phyloP scores from a whole-genome alignment of 2,888 invertebrate species.

The Lycocerus yunnanus region DNA sequence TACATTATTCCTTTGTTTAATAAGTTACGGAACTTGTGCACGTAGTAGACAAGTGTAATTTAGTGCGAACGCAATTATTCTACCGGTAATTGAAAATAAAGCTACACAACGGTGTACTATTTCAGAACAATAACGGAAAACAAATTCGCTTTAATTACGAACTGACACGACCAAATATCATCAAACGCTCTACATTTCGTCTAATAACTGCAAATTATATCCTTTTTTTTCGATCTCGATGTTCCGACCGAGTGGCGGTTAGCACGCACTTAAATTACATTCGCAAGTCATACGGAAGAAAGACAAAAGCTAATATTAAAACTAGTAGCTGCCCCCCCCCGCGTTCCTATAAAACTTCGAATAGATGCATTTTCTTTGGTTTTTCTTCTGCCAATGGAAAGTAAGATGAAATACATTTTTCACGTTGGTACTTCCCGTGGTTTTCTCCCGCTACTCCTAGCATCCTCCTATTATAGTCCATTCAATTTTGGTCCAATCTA shows the following conservation, averaged over 20 bases:
- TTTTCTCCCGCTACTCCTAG: too few relatives aligned
- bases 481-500: too few relatives aligned
- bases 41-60: constrained; percentile 13
- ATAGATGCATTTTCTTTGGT: too few relatives aligned
- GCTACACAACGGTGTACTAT: not conserved
- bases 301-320: too few relatives aligned
- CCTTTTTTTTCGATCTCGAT: not conserved
- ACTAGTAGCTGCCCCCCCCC: too few relatives aligned
- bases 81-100: constrained; percentile 16
- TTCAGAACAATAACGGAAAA: not conserved
- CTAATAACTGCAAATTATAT: not conserved
- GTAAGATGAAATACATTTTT: too few relatives aligned
- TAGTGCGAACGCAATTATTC: constrained; percentile 12
- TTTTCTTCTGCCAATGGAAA: too few relatives aligned
- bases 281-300: too few relatives aligned
- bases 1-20: constrained; percentile 15
- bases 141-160: not conserved
- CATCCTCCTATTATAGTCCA: too few relatives aligned
- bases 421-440: too few relatives aligned
- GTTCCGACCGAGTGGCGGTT: not conserved
- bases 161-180: not conserved
- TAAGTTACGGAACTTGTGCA: constrained; percentile 13
- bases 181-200: not conserved
- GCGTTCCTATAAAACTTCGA: too few relatives aligned
- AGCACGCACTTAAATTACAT: not conserved